Percentiles rank a stretch among this genome's conserved stretches.
Evolutionary conservation across 2,113 vertebrate genomes (phyloP).

Genomic region (Syngnathus scovelli): DNA sequence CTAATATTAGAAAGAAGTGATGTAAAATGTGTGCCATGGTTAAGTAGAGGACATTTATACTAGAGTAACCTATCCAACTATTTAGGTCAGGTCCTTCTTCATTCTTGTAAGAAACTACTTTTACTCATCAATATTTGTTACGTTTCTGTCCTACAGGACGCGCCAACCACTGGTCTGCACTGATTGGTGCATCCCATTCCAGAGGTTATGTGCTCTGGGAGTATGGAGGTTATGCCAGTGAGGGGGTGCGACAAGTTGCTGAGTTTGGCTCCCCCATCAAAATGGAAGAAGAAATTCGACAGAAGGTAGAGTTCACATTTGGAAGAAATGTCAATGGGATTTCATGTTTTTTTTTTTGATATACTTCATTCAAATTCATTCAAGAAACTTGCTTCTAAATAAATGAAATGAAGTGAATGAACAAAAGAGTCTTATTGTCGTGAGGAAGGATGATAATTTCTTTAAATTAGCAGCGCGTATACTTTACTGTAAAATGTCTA

Average conservation of each 20-base stretch:
- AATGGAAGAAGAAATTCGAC: constrained; percentile 97
- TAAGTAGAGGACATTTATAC: no score
- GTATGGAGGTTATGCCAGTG: constrained; percentile 88
- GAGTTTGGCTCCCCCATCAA: constrained; percentile 94
- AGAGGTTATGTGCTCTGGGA: constrained; percentile 91
- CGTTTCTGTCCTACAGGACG: constrained; percentile 69
- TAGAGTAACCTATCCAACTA: no score
- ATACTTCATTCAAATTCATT: not conserved
- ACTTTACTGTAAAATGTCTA: no score
- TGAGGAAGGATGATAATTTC: no score
- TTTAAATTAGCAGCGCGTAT: no score
- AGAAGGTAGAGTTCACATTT: constrained; percentile 75
- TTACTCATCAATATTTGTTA: not conserved
- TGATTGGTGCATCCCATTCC: constrained; percentile 93
- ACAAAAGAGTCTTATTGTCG: no score
- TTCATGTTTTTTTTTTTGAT: not conserved
- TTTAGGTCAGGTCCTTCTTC: not conserved
- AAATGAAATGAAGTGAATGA: no score
- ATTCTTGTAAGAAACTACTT: not conserved
- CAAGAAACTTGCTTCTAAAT: no score
- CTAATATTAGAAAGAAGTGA: no score
- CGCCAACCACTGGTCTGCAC: constrained; percentile 96
- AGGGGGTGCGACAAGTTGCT: constrained; percentile 91
- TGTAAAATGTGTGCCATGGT: no score
- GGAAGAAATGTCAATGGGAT: not conserved